Conservation (phyloP, 2,113 vertebrate species). For the Tauraco erythrolophus region DNA sequence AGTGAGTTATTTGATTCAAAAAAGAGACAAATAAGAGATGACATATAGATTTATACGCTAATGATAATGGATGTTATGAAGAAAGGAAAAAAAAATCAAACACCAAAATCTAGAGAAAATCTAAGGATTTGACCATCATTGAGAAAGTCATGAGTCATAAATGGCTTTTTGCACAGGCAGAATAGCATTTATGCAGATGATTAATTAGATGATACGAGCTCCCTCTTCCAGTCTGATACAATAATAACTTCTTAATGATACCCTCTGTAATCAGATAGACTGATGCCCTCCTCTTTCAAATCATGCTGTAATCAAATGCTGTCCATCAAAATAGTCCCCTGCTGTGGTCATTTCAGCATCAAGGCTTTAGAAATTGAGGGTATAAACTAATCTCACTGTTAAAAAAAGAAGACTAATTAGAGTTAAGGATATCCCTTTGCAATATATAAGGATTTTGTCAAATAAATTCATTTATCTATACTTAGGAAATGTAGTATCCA, state of each 20-base stretch:
- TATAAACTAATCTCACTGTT: background rate
- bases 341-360: background rate
- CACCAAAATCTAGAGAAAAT: background rate
- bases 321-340: background rate
- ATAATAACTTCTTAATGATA: background rate
- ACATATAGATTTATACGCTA: background rate
- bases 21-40: background rate
- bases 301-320: background rate
- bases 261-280: background rate
- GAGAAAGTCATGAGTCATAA: background rate
- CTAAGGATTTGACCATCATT: background rate
- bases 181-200: background rate
- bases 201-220: background rate
- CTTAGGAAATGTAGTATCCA: background rate
- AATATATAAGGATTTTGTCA: background rate
- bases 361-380: background rate
- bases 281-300: background rate
- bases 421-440: background rate
- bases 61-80: background rate
- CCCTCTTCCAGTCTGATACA: background rate
- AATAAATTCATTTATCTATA: background rate
- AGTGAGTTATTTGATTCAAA: background rate
- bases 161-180: background rate
- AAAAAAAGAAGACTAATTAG: background rate
- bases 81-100: background rate